Evolutionary conservation across 2,888 invertebrate species (phyloP), one percentile per base, ranked within the genome.

Genomic region (Platycheirus rosarum): DNA sequence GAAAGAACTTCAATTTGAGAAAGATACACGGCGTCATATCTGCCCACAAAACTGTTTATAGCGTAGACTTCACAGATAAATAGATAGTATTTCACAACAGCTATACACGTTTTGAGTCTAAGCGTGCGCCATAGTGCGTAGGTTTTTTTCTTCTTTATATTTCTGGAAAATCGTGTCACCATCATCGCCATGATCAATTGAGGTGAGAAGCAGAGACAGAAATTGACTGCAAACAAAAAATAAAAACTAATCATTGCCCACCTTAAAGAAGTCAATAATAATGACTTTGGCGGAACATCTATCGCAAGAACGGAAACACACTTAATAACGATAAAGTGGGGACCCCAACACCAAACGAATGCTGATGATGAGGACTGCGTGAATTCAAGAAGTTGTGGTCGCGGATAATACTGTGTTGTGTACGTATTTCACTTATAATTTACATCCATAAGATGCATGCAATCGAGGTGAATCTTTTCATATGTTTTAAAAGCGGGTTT

Each of bases 41-140:
- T 77, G 51, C 82, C 82, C 82, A 82, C 82, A 77, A 77, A 82
- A 68, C 71, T 77, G 82, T 77, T 68, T 13, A 42, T 68, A 26
- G 71, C 37, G 77, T 82, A 71, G 23, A 49, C 46, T 23, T 44
- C 35, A 16, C n/a, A 42, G 32, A 26, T 37, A n/a, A 32, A 18
- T 23, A 20, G 13, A 65, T 63, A 42, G 46, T 80, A 70, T 82
- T 76, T 82, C 71, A 66, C 66, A 82, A 82, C 57, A 69, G 16
- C 6, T 55, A 65, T 42, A 42, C n/a, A n/a, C 29, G 49, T 18
- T 44, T 20, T 40, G 62, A 55, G 62, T 77, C 16, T 29, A 44
- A 60, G 53, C 35, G 55, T 53, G 51, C 60, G 44, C 60, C 57
- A 62, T 23, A 35, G 14, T 70, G 80, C 65, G 80, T 80, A 65